Base-by-base conservation (phyloP, 2,113 vertebrate species). In the Cranoglanis bouderius region DNA sequence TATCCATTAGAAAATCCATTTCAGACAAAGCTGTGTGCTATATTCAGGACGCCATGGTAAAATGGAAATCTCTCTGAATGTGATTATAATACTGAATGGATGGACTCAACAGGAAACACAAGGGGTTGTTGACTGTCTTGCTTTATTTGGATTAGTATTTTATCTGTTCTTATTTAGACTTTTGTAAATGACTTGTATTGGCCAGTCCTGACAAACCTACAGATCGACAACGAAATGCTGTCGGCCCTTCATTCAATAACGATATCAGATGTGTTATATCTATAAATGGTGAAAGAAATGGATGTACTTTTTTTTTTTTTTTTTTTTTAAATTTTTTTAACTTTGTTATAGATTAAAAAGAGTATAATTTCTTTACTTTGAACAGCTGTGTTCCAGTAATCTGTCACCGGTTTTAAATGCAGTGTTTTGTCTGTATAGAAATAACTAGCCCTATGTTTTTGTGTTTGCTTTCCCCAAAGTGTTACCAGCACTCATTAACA, bases 391-490 rank as follows among this genome's bases (percentile, higher is more conserved):
- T 2, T 49, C 2, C 26, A 32, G 49, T 85, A 46, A 43, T 51
- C n/a, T n/a, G 70, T 85, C 32, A 38, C 10, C 8, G 21, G 46
- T 35, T 80, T 80, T 80, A 21, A 80, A 70, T 81, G 14, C 67
- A 74, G 43, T 35, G 8, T 88, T 91, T 94, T 95, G 91, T 84
- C 18, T 55, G 9, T 81, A 70, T n/a, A 80, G 21, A 38, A 10
- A 55, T 63, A 24, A 43, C 10, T 67, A 32, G 10, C 35, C 77
- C 67, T 61, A 21, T 78, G 51, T 95, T 94, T 70, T 3, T 90
- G 35, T 86, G 61, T 53, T 83, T 95, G 95, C 75, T 96, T 96
- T 95, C 96, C 85, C 63, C 32, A 38, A 72, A 87, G 85, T 90
- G 85, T 77, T 84, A 8, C 65, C 84, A 86, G 70, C 55, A 16